Percentiles rank a stretch among this genome's conserved stretches.
Conservation (phyloP, 2,113 vertebrate species). For the Albula goreensis region DNA sequence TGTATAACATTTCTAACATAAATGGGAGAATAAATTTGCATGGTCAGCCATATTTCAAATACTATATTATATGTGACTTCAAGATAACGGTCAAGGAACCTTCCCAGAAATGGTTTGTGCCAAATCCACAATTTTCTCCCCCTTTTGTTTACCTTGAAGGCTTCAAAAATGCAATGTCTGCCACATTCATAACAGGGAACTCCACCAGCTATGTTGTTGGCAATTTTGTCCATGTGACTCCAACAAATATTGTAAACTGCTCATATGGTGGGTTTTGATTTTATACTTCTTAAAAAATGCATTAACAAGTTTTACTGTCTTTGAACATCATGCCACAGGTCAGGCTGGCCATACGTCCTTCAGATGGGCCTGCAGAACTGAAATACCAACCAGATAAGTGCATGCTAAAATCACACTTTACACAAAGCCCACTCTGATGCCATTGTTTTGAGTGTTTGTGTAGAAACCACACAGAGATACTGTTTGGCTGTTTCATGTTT, state of each 20-base stretch:
- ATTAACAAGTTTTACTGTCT: not conserved
- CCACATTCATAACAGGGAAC: too few species aligned
- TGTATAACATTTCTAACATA: too few species aligned
- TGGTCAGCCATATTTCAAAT: too few species aligned
- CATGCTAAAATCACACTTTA: constrained; percentile 1
- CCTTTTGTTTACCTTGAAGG: not conserved
- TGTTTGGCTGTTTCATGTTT: not conserved
- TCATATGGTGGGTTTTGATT: not conserved
- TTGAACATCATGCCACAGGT: not conserved
- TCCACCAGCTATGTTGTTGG: too few species aligned
- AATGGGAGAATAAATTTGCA: too few species aligned
- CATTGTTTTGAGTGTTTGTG: constrained; percentile 4
- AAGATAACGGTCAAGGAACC: too few species aligned
- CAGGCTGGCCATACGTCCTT: not conserved
- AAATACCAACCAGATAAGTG: constrained; percentile 6
- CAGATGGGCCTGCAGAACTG: not conserved
- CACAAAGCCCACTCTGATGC: constrained; percentile 1
- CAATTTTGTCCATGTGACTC: too few species aligned
- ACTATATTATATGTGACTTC: too few species aligned
- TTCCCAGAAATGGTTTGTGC: too few species aligned
- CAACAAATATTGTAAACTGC: too few species aligned
- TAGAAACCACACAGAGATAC: constrained; percentile 1
- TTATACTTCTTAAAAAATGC: not conserved
- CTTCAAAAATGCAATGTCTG: not conserved
- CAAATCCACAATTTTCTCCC: not conserved